These are phyloP conservation scores for Thalassophryne amazonica DNA, from an alignment of 2,797 vertebrate species.

Conservation along the genomic window DNA sequence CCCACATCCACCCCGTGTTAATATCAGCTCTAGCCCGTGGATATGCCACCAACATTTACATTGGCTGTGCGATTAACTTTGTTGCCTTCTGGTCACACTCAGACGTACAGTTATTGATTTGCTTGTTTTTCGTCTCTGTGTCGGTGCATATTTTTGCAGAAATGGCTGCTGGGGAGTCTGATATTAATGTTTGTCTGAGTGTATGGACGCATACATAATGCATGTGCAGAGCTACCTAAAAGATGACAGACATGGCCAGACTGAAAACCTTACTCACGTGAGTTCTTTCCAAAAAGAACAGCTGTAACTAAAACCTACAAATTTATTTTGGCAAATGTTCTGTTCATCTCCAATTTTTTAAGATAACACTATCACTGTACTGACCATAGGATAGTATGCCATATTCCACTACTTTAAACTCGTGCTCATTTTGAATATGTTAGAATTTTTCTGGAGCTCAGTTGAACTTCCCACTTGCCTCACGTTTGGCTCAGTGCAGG, in stretches of 20 bases:
- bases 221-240: constrained; percentile 17
- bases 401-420: too few species aligned
- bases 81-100: constrained; percentile 52
- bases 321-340: too few species aligned
- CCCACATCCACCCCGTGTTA: constrained; percentile 66
- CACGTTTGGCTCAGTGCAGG: too few species aligned
- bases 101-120: constrained; percentile 45
- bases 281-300: too few species aligned
- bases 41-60: constrained; percentile 68
- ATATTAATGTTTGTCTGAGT: constrained; percentile 19
- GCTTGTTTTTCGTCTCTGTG: constrained; percentile 39
- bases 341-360: too few species aligned
- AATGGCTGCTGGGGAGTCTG: constrained; percentile 25
- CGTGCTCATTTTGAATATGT: too few species aligned
- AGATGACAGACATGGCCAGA: constrained; percentile 4
- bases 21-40: constrained; percentile 70
- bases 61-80: constrained; percentile 49
- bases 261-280: too few species aligned
- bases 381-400: too few species aligned
- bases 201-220: constrained; percentile 13
- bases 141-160: constrained; percentile 34
- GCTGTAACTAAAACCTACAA: too few species aligned
- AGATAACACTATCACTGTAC: too few species aligned
- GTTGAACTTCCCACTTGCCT: too few species aligned
- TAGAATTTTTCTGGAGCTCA: too few species aligned